These are phyloP conservation scores for Nowickia ferox DNA, from an alignment of 2,888 invertebrate genomes.

Conservation along the genomic window DNA sequence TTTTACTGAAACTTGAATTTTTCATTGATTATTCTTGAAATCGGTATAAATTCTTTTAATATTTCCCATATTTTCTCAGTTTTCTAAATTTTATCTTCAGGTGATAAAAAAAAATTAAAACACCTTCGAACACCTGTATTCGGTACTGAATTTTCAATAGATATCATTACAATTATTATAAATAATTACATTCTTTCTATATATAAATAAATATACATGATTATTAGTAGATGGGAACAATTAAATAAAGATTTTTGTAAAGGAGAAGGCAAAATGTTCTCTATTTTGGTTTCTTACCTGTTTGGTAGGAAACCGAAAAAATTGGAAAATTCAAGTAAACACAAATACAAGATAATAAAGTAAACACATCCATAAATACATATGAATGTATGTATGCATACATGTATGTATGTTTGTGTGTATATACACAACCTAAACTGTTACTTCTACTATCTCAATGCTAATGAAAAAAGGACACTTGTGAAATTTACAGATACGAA, in stretches of 20 bases:
- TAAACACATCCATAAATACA: neutral
- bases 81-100: no score
- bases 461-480: conserved; percentile 11
- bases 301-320: neutral
- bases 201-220: neutral
- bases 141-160: neutral
- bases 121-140: no score
- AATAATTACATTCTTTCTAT: neutral
- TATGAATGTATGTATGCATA: no score
- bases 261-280: neutral
- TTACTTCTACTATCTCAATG: neutral
- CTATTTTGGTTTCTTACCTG: neutral
- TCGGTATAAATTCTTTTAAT: no score
- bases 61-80: no score
- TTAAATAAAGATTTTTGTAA: neutral
- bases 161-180: neutral
- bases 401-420: no score
- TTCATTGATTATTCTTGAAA: no score
- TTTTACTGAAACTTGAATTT: no score
- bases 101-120: no score
- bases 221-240: neutral
- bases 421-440: neutral
- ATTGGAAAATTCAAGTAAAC: neutral
- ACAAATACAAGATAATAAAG: conserved; percentile 10
- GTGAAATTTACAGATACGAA: neutral